These are phyloP conservation scores for Tenebrio molitor DNA, from an alignment of 1,140 invertebrate species.

Conservation along the genomic window DNA sequence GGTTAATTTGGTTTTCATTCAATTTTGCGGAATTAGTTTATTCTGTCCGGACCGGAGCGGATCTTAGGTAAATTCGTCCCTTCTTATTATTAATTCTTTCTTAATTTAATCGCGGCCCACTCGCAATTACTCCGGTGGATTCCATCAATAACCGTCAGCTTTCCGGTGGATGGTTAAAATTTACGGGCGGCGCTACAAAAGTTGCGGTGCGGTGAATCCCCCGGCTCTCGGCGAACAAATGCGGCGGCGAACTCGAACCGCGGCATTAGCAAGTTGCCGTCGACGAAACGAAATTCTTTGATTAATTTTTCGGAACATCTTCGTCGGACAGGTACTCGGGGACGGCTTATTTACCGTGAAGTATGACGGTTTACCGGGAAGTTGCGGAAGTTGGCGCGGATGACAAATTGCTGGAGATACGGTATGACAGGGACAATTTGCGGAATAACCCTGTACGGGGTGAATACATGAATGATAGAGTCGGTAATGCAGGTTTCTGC, in stretches of 20 bases:
- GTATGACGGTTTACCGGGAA: conserved; percentile 37
- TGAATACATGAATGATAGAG: conserved; percentile 61
- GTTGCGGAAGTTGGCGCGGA: conserved; percentile 43
- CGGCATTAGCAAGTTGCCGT: too few relatives aligned
- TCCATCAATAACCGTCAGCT: too few relatives aligned
- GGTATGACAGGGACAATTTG: conserved; percentile 59
- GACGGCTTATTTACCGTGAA: conserved; percentile 39
- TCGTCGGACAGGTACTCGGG: conserved; percentile 25
- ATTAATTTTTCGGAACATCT: conserved; percentile 28
- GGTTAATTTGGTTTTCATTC: conserved; percentile 33
- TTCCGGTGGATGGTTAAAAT: too few relatives aligned
- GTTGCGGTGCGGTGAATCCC: too few relatives aligned
- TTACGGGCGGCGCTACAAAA: too few relatives aligned
- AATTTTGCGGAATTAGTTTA: conserved; percentile 24
- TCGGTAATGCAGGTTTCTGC: conserved; percentile 56
- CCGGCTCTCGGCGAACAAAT: too few relatives aligned
- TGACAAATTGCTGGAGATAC: conserved; percentile 58
- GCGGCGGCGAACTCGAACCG: too few relatives aligned
- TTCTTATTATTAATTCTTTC: not conserved
- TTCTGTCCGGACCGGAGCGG: not conserved
- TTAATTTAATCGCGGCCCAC: not conserved
- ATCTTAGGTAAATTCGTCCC: not conserved
- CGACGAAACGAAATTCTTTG: not conserved
- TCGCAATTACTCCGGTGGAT: too few relatives aligned
- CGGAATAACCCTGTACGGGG: conserved; percentile 58